These are phyloP conservation scores for Cardinalis cardinalis DNA, from an alignment of 2,113 vertebrate genomes.

Conservation along the genomic window DNA sequence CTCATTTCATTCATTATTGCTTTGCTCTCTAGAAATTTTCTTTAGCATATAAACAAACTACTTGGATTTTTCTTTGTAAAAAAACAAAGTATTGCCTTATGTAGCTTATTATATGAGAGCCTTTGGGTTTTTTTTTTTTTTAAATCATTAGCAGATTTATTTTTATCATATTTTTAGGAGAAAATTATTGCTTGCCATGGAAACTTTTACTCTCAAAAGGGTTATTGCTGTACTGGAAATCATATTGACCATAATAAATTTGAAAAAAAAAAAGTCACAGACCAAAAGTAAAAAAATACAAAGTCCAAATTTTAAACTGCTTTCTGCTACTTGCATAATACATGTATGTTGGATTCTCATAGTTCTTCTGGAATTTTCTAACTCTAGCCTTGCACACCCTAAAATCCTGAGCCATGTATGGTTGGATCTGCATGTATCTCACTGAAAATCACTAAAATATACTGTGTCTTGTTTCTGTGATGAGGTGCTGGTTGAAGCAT, in stretches of 20 bases:
- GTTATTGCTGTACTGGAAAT: background rate
- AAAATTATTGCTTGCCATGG: background rate
- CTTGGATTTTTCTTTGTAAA: background rate
- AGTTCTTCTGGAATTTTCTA: background rate
- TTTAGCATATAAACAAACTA: background rate
- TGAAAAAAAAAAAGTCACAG: background rate
- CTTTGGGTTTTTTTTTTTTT: background rate
- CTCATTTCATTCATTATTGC: background rate
- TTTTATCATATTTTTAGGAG: background rate
- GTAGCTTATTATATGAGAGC: background rate
- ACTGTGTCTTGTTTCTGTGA: background rate
- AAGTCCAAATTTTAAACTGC: background rate
- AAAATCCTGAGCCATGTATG: background rate
- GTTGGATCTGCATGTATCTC: accelerated
- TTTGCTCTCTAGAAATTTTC: background rate
- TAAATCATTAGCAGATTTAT: background rate
- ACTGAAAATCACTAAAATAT: background rate
- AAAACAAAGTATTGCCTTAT: background rate
- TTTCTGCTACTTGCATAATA: background rate
- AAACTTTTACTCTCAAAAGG: background rate
- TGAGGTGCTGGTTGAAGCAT: background rate
- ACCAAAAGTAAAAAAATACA: background rate
- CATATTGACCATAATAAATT: background rate
- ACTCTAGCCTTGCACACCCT: background rate
- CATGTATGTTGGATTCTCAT: background rate